phyloP scores from a whole-genome alignment of 2,113 vertebrate genomes.

The Protomyctophum bolini region DNA sequence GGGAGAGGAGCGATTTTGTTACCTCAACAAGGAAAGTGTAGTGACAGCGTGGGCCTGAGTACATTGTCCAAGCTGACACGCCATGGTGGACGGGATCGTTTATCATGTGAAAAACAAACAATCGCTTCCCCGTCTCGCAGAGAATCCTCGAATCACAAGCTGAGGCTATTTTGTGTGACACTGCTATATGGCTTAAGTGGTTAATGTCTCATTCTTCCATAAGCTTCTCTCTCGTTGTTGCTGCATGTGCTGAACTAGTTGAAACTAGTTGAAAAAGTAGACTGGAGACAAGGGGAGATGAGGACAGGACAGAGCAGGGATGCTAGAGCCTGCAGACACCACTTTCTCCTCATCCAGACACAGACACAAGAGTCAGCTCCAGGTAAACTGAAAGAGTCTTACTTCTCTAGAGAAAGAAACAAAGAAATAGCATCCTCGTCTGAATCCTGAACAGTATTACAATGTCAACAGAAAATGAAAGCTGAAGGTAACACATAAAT shows the following conservation, averaged over 20 bases:
- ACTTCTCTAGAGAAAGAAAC: not conserved
- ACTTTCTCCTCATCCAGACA: slow-evolving; percentile 23
- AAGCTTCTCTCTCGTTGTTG: not conserved
- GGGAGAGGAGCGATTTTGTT: not conserved
- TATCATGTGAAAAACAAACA: too few relatives aligned
- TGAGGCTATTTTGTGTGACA: too few relatives aligned
- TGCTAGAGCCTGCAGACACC: slow-evolving; percentile 17
- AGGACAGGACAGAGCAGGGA: slow-evolving; percentile 2
- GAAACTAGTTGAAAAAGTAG: slow-evolving; percentile 8
- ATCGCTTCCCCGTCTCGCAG: too few relatives aligned
- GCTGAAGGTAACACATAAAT: not conserved
- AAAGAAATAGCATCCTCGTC: slow-evolving; percentile 28
- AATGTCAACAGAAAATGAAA: slow-evolving; percentile 5
- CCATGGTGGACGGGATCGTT: not conserved
- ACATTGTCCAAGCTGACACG: too few relatives aligned
- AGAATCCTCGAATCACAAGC: too few relatives aligned
- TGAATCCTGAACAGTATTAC: slow-evolving; percentile 23
- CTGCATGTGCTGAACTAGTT: slow-evolving; percentile 15
- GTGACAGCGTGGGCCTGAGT: not conserved
- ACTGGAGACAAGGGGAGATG: slow-evolving; percentile 18
- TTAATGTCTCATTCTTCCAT: not conserved
- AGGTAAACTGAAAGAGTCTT: slow-evolving; percentile 29
- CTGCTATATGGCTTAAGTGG: too few relatives aligned
- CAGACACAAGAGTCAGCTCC: slow-evolving; percentile 39
- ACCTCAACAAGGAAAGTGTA: too few relatives aligned